Percentiles rank a stretch among this genome's conserved stretches.
phyloP scores from a whole-genome alignment of 2,113 vertebrate species.

The Cygnus buccinator region DNA sequence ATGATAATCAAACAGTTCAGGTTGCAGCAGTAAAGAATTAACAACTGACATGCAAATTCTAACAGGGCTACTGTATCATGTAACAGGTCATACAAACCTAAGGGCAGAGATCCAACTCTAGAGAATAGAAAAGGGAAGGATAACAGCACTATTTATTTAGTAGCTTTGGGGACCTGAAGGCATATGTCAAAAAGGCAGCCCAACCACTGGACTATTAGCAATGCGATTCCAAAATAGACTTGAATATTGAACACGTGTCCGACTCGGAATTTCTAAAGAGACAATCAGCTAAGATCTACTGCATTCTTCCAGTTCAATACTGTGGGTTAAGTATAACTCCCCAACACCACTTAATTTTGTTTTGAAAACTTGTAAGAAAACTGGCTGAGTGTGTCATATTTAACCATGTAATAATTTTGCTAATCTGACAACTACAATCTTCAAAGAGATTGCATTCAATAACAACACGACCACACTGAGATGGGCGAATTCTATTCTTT shows the following conservation, averaged over 20 bases:
- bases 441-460: background rate
- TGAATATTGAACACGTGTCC: background rate
- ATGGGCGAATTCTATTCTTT: background rate
- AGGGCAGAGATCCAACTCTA: background rate
- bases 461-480: background rate
- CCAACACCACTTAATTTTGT: background rate
- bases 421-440: background rate
- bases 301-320: background rate
- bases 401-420: background rate
- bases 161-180: background rate
- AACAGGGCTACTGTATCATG: background rate
- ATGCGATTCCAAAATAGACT: background rate
- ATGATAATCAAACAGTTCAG: background rate
- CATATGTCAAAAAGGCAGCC: background rate
- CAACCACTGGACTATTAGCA: background rate
- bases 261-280: background rate
- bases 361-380: background rate
- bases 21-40: background rate
- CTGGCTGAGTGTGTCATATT: background rate
- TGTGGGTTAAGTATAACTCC: background rate
- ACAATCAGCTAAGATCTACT: background rate
- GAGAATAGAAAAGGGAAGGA: background rate
- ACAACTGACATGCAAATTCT: background rate
- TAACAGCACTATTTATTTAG: background rate
- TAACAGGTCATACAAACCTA: background rate